Base-by-base conservation (phyloP, 1,140 invertebrate species). In the Drosophila parabipectinata region DNA sequence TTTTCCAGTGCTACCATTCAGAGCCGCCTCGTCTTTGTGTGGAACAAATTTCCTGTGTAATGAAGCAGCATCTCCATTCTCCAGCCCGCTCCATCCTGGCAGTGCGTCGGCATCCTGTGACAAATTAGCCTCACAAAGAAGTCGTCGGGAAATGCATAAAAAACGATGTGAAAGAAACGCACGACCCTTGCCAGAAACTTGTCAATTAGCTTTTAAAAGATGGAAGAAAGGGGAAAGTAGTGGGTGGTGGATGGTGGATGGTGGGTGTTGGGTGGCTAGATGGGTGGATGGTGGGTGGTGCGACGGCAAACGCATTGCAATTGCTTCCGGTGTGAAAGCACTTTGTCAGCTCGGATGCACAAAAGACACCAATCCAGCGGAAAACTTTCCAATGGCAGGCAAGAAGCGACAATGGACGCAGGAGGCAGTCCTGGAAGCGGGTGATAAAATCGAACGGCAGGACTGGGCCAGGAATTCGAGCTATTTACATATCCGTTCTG, bases 271-370 rank as follows among this genome's bases (percentile, higher is more conserved):
- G 9, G 39, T 45, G 26, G 32, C 6, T n/a, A 24, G 15, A 6
- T 24, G 30, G 21, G 30, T 24, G 30, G 21, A 9, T 15, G 15
- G 4, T 24, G 30, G 21, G 30, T 24, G 30, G 21, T 44, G 41
- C 53, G 78, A 72, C 74, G 76, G 66, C 61, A 21, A 85, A 88
- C 83, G 83, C 84, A 87, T 87, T 87, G 83, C 83, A 73, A 53
- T 82, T 71, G 79, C 83, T 88, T 87, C 83, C 83, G 83, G 83
- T 72, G 84, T 88, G 83, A 87, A 87, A 88, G 72, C 83, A 88
- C 80, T 87, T 87, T 87, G 83, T 87, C 83, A 83, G 63, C 61
- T 54, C 45, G 45, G 52, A 66, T 79, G 77, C 73, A 85, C 77
- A 85, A 85, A 77, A 79, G 69, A 57, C 67, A 18, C 54, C 54